Evolutionary conservation across 30 jellyfish, hydroid and myxozoan genomes (phyloP), one percentile per base, ranked within the genome.

Genomic region (Mastigias papua): DNA sequence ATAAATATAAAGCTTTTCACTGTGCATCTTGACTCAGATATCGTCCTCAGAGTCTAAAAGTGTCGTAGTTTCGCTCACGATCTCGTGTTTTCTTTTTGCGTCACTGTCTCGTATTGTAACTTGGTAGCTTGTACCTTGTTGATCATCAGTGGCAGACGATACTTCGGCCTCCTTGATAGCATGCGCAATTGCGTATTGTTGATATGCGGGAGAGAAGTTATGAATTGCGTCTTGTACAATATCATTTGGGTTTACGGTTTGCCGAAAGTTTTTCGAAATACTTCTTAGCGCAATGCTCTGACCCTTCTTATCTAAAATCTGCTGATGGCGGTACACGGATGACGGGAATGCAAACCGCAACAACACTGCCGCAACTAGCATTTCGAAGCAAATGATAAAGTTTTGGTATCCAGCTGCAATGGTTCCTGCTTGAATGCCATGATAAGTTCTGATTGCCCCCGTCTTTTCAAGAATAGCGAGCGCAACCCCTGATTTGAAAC

Each of bases 371-470:
- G 98, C 98, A 49, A 94, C 77, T n/a, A 94, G 94, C 98, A 94
- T 94, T 73, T 94, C 98, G 15, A 94, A 35, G 58, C 98, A 94
- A 28, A 94, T 87, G 35, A 94, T 88, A 81, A 94, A 94, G 90
- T 94, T 91, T 34, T 94, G 98, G 57, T 89, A 94, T 0, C 95
- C 98, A 50, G 98, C 98, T 26, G 98, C 91, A 27, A 94, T 94
- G 1, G 92, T 84, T 21, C 95, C 97, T 0, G 91, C 89, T 7
- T 72, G 85, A 13, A 78, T 69, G 3, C 58, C 80, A 31, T 86
- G 86, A 27, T 81, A n/a, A 11, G 97, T 80, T 23, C 69, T 81
- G 31, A 94, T 94, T 33, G 90, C 90, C 21, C 98, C 97, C 34
- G 96, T 72, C 72, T 86, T 89, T 76, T 94, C 98, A 16, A 94